Conservation (phyloP, 2,888 invertebrate genomes). For the Caradrina clavipalpis region DNA sequence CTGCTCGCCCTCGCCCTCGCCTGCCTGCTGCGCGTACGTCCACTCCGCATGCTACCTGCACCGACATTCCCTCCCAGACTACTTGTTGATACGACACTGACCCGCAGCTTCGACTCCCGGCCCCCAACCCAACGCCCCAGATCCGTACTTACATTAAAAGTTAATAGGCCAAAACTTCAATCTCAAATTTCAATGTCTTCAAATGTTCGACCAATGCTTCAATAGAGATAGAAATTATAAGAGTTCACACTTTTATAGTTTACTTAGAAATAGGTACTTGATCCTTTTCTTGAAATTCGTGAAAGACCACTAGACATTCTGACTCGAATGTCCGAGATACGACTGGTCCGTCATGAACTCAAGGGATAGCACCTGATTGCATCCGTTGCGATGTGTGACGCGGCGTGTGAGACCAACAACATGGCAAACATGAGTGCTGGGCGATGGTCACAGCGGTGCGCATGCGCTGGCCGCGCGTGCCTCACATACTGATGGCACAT, state of each 20-base stretch:
- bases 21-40: constrained; percentile 84
- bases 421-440: constrained; percentile 29
- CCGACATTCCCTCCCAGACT: no score
- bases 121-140: no score
- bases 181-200: background rate
- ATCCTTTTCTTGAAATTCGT: background rate
- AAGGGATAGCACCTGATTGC: constrained; percentile 6
- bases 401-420: constrained; percentile 8
- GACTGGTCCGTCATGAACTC: background rate
- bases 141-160: background rate
- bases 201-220: background rate
- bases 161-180: background rate
- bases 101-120: background rate
- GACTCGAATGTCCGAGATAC: background rate
- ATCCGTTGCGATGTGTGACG: constrained; percentile 14
- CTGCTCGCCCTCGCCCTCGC: constrained; percentile 86
- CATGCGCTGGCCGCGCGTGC: constrained; percentile 56
- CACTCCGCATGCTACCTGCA: background rate
- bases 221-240: no score
- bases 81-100: no score
- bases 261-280: background rate
- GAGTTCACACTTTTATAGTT: background rate
- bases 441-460: constrained; percentile 32
- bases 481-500: constrained; percentile 59
- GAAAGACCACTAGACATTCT: background rate